Conservation (phyloP, 2,113 vertebrate genomes). For the Notothenia coriiceps region DNA sequence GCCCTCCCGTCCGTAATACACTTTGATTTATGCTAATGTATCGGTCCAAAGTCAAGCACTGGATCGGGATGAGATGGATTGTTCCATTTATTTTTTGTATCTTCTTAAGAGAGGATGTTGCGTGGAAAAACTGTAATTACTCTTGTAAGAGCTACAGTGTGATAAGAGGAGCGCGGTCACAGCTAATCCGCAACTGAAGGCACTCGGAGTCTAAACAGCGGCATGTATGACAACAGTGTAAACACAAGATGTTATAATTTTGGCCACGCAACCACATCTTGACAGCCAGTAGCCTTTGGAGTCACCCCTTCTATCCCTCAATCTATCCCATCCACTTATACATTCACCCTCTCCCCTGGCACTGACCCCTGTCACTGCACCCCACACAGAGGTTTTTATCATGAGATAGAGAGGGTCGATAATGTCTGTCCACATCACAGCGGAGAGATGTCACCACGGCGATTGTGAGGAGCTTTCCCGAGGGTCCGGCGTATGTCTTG, state of each 20-base stretch:
- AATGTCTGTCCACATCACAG: slow-evolving; percentile 59
- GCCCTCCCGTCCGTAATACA: slow-evolving; percentile 55
- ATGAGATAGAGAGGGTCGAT: slow-evolving; percentile 64
- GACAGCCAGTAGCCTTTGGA: slow-evolving; percentile 47
- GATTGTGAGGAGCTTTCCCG: slow-evolving; percentile 45
- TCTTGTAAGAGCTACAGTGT: slow-evolving; percentile 34
- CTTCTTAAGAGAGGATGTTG: slow-evolving; percentile 49
- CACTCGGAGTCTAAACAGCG: neutral
- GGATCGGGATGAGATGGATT: slow-evolving; percentile 50
- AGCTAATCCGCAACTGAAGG: slow-evolving; percentile 38
- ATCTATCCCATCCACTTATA: slow-evolving; percentile 55
- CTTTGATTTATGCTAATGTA: slow-evolving; percentile 73
- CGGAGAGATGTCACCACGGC: slow-evolving; percentile 35
- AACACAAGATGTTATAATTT: slow-evolving; percentile 39
- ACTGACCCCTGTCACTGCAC: slow-evolving; percentile 59
- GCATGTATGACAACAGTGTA: slow-evolving; percentile 11
- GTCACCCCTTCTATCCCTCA: slow-evolving; percentile 42
- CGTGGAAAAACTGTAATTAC: slow-evolving; percentile 51
- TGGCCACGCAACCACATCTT: slow-evolving; percentile 7
- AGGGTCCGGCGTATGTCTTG: slow-evolving; percentile 11
- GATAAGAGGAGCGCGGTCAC: slow-evolving; percentile 20
- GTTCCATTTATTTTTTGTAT: slow-evolving; percentile 46
- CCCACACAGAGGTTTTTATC: slow-evolving; percentile 42
- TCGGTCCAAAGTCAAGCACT: slow-evolving; percentile 61
- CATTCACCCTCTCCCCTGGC: slow-evolving; percentile 49